Evolutionary conservation across 1,140 invertebrate genomes (phyloP).

Genomic region (Megalopta genalis): DNA sequence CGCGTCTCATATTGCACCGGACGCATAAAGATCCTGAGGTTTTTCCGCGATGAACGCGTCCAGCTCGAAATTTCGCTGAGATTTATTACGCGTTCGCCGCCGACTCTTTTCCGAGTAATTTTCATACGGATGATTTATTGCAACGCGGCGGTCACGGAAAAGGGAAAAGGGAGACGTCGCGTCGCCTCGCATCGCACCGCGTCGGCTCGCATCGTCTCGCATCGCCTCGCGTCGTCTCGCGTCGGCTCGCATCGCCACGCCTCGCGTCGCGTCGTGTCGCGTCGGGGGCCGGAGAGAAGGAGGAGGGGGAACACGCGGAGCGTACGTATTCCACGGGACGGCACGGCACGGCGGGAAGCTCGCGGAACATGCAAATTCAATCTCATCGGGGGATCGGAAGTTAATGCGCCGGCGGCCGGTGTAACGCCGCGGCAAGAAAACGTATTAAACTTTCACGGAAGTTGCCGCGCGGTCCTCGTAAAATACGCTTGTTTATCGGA

Average conservation of each 20-base stretch:
- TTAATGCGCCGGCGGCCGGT: not conserved
- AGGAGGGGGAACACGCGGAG: not conserved
- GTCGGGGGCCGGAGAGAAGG: not conserved
- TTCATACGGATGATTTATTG: too few species aligned
- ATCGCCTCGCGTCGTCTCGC: too few species aligned
- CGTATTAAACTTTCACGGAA: not conserved
- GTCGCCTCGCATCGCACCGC: too few species aligned
- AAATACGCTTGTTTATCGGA: not conserved
- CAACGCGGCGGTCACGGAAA: not conserved
- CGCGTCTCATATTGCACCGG: not conserved
- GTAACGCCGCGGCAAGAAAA: not conserved
- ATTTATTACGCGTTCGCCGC: too few species aligned
- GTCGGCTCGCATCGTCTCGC: too few species aligned
- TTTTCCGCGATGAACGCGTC: too few species aligned
- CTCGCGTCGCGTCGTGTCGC: too few species aligned
- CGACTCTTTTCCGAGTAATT: too few species aligned
- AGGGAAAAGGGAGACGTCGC: not conserved
- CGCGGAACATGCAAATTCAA: constrained; percentile 34
- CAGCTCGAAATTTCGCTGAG: too few species aligned
- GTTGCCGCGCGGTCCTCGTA: not conserved
- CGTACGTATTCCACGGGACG: too few species aligned
- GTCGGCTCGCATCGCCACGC: too few species aligned
- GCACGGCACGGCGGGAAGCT: not conserved
- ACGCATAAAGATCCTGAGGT: too few species aligned
- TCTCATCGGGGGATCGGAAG: constrained; percentile 17